Evolutionary conservation across 2,888 invertebrate species (phyloP).

Genomic region (Dynastes tityus): DNA sequence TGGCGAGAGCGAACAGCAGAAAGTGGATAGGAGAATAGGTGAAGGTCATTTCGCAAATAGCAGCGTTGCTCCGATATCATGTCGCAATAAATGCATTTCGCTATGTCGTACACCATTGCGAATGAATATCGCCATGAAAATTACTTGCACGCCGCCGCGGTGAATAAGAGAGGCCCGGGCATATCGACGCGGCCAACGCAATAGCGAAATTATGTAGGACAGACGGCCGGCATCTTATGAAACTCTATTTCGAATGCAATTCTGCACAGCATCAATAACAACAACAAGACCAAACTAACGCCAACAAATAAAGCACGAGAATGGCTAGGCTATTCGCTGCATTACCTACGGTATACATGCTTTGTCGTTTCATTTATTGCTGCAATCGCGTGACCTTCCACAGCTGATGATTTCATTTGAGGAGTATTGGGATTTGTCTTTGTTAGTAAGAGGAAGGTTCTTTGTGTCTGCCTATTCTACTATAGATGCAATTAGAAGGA

Average conservation of each 20-base stretch:
- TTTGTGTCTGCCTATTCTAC: slow-evolving; percentile 6
- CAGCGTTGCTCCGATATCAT: slow-evolving; percentile 1
- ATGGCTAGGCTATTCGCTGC: slow-evolving; percentile 7
- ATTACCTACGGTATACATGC: slow-evolving; percentile 14
- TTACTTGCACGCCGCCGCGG: neutral
- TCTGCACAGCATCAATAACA: slow-evolving; percentile 27
- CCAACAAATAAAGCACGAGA: slow-evolving; percentile 19
- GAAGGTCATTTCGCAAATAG: slow-evolving; percentile 54
- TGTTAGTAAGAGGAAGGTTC: slow-evolving; percentile 3
- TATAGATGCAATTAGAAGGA: neutral
- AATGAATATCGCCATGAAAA: slow-evolving; percentile 31
- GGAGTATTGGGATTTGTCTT: neutral
- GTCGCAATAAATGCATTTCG: slow-evolving; percentile 53
- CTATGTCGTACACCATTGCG: slow-evolving; percentile 22
- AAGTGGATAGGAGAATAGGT: slow-evolving; percentile 56
- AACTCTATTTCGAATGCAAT: slow-evolving; percentile 39
- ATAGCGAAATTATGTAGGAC: slow-evolving; percentile 48
- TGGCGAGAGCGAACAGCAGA: slow-evolving; percentile 50
- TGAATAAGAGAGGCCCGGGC: slow-evolving; percentile 4
- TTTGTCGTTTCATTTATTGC: slow-evolving; percentile 1
- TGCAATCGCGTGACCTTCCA: slow-evolving; percentile 25
- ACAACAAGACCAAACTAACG: slow-evolving; percentile 11
- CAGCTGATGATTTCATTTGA: slow-evolving; percentile 25
- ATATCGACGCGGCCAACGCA: slow-evolving; percentile 45
- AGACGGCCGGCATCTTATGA: slow-evolving; percentile 35